Evolutionary conservation across 1,140 invertebrate genomes (phyloP).

Genomic region (Sarcophaga peregrina): DNA sequence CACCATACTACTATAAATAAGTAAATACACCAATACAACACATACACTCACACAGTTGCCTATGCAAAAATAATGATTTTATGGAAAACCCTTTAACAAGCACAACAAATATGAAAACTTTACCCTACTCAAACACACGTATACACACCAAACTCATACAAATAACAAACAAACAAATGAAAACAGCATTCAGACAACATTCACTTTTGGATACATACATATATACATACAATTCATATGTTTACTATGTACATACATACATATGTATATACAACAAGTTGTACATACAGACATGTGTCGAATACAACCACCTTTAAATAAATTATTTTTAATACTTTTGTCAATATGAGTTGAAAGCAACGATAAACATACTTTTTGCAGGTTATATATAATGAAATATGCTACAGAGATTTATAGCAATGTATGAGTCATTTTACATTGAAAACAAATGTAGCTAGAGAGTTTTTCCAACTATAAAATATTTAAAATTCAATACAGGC

Average conservation of each 20-base stretch:
- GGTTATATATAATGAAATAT: too few species aligned
- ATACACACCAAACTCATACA: background rate
- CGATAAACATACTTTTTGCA: slow-evolving; percentile 5
- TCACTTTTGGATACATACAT: background rate
- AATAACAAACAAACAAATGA: background rate
- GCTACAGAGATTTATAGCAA: too few species aligned
- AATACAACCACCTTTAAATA: background rate
- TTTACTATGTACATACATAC: background rate
- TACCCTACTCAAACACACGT: background rate
- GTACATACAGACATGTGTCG: background rate
- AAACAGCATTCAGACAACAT: too few species aligned
- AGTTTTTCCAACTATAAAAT: too few species aligned
- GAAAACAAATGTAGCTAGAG: too few species aligned
- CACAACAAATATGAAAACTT: background rate
- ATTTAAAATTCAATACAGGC: too few species aligned
- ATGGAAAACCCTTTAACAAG: background rate
- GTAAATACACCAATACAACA: background rate
- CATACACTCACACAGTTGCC: background rate
- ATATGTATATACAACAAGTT: too few species aligned
- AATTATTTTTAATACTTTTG: slow-evolving; percentile 28
- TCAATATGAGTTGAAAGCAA: slow-evolving; percentile 19
- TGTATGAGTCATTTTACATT: too few species aligned
- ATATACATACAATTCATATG: too few species aligned
- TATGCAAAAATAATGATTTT: too few species aligned
- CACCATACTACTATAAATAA: background rate